A percentile compares a stretch with the other conserved stretches of the same genome.
Evolutionary conservation across 2,113 vertebrate genomes (phyloP).

Genomic region (Perca fluviatilis): DNA sequence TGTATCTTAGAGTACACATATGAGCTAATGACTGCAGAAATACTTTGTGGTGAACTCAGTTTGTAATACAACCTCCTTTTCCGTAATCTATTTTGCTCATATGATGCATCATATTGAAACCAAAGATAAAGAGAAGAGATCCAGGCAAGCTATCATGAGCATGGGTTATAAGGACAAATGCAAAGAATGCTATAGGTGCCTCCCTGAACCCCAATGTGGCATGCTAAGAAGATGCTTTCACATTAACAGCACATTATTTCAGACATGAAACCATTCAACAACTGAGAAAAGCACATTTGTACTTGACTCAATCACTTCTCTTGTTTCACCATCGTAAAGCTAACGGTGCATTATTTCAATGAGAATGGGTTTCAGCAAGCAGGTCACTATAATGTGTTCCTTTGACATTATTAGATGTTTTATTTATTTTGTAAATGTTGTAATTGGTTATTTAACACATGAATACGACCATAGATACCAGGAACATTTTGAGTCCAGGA

Average conservation of each 20-base stretch:
- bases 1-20: not conserved
- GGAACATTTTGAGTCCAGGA: not conserved
- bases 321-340: not conserved
- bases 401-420: not conserved
- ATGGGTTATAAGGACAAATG: not conserved
- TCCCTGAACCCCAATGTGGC: not conserved
- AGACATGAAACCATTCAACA: not conserved
- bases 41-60: not conserved
- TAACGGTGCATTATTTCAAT: not conserved
- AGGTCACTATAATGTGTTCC: not conserved
- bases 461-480: not conserved
- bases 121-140: not conserved
- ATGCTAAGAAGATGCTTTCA: not conserved
- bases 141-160: not conserved
- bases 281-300: not conserved
- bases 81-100: not conserved
- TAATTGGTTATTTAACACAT: not conserved
- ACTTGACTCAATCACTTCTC: not conserved
- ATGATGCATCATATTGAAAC: not conserved
- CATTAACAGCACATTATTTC: not conserved
- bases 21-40: conserved; percentile 6
- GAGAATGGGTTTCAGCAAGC: not conserved
- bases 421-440: not conserved
- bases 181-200: not conserved
- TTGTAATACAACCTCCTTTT: not conserved